These are phyloP conservation scores for Sebastes dallii DNA, from an alignment of 2,797 vertebrate species.

Conservation along the genomic window DNA sequence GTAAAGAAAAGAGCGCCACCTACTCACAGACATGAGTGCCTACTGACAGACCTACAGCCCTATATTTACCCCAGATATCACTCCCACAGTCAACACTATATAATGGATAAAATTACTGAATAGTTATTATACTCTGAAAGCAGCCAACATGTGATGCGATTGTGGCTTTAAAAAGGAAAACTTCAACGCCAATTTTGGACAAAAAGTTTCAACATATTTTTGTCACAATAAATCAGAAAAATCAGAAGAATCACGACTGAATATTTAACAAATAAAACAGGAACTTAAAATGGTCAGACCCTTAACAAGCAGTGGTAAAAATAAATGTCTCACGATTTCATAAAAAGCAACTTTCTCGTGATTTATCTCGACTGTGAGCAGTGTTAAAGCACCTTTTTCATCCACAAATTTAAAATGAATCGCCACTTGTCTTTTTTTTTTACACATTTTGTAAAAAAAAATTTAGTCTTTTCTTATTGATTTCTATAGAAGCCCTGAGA, in stretches of 20 bases:
- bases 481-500: not conserved
- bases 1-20: not conserved
- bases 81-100: not conserved
- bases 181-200: not conserved
- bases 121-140: too few relatives aligned
- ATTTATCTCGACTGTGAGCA: not conserved
- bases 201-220: not conserved
- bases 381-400: not conserved
- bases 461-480: not conserved
- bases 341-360: too few relatives aligned
- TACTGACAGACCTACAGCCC: not conserved
- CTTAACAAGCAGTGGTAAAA: not conserved
- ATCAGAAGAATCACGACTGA: not conserved
- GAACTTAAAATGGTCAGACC: not conserved
- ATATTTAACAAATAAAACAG: not conserved
- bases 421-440: not conserved
- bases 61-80: not conserved
- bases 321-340: too few relatives aligned
- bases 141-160: not conserved
- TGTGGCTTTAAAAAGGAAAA: not conserved
- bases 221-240: not conserved
- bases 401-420: not conserved
- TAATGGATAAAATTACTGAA: not conserved
- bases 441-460: not conserved
- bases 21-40: not conserved